Conservation (phyloP, 2,113 vertebrate species). For the Poeciliopsis turrubarensis region DNA sequence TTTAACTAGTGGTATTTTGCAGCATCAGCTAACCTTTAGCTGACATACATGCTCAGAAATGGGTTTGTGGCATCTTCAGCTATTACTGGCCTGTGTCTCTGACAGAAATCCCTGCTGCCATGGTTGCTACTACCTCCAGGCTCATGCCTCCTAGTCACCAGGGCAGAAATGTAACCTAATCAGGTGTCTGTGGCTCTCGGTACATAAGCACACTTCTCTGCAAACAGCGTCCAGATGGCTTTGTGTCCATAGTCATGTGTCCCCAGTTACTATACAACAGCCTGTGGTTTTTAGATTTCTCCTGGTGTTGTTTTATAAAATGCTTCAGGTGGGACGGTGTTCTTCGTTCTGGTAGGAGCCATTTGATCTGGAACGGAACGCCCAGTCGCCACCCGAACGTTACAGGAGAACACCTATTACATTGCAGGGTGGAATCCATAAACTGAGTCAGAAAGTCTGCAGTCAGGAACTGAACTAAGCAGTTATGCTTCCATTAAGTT, state of each 20-base stretch:
- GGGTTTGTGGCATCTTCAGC: conserved; percentile 59
- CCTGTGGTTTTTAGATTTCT: conserved; percentile 28
- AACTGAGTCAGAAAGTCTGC: conserved; percentile 13
- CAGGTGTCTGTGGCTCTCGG: conserved; percentile 57
- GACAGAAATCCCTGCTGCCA: conserved; percentile 69
- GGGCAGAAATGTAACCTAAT: conserved; percentile 74
- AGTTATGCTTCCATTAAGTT: conserved; percentile 11
- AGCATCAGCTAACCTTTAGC: conserved; percentile 23
- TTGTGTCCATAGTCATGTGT: conserved; percentile 19
- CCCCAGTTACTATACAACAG: neutral
- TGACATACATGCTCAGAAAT: conserved; percentile 66
- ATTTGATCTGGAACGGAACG: conserved; percentile 18
- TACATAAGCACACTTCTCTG: conserved; percentile 26
- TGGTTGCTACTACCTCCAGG: conserved; percentile 60
- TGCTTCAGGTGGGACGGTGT: conserved; percentile 13
- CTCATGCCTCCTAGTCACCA: conserved; percentile 67
- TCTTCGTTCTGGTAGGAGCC: neutral
- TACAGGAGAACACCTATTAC: conserved; percentile 13
- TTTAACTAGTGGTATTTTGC: conserved; percentile 33
- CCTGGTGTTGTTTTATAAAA: neutral
- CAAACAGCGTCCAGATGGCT: conserved; percentile 27
- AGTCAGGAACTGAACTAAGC: conserved; percentile 18
- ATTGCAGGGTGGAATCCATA: conserved; percentile 20
- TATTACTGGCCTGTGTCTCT: conserved; percentile 72
- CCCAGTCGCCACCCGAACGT: conserved; percentile 15